Evolutionary conservation across 2,888 invertebrate genomes (phyloP).

Genomic region (Xestia xanthographa): DNA sequence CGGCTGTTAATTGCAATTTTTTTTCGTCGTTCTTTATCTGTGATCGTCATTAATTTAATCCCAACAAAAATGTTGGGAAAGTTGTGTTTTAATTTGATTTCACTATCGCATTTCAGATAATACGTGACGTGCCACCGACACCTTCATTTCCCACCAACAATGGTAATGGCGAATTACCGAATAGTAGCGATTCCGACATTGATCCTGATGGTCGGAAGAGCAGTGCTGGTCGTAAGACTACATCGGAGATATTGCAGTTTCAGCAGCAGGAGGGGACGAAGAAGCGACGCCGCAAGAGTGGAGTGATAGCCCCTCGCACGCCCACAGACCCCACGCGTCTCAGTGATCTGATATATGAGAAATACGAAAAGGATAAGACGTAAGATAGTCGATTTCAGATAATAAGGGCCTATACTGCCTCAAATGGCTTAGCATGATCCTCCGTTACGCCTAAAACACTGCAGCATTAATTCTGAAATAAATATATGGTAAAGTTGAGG

Average conservation of each 20-base stretch:
- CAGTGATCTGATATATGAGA: slow-evolving; percentile 87
- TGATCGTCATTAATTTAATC: slow-evolving; percentile 23
- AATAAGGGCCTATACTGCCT: no score
- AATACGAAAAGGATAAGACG: slow-evolving; percentile 90
- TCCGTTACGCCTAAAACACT: no score
- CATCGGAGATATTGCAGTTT: slow-evolving; percentile 78
- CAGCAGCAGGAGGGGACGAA: slow-evolving; percentile 63
- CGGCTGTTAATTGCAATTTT: slow-evolving; percentile 4
- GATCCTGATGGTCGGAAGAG: slow-evolving; percentile 78
- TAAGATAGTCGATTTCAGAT: slow-evolving; percentile 78
- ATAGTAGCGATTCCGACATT: slow-evolving; percentile 77
- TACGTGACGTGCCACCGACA: slow-evolving; percentile 72
- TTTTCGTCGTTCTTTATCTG: slow-evolving; percentile 17
- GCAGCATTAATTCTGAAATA: no score
- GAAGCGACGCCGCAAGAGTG: slow-evolving; percentile 83
- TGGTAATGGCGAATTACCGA: slow-evolving; percentile 41
- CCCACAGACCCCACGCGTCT: slow-evolving; percentile 83
- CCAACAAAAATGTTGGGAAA: not conserved
- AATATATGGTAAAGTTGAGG: no score
- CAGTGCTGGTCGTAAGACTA: slow-evolving; percentile 81
- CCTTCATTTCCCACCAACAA: slow-evolving; percentile 18
- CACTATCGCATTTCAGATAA: slow-evolving; percentile 72
- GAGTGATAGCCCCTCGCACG: slow-evolving; percentile 89
- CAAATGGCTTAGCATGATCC: no score
- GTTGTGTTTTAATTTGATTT: slow-evolving; percentile 25